A percentile compares a stretch with the other conserved stretches of the same genome.
Conservation (phyloP, 1,140 invertebrate species). For the Sinella curviseta region DNA sequence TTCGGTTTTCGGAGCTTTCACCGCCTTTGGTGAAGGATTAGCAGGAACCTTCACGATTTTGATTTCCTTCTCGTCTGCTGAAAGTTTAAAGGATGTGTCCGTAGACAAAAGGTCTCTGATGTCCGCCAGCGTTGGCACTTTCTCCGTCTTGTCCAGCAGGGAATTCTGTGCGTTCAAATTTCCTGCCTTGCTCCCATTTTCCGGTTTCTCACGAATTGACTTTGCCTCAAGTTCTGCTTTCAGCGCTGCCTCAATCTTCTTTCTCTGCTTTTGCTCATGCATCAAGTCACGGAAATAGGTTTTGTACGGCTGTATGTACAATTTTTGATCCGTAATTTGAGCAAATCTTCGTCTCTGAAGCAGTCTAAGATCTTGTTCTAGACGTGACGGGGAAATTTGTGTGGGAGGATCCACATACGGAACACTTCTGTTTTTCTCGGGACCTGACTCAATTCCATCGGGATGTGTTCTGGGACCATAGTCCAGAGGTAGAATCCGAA, state of each 20-base stretch:
- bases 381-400: background rate
- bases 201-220: background rate
- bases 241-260: background rate
- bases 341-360: background rate
- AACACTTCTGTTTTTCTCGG: background rate
- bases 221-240: background rate
- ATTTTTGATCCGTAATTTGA: background rate
- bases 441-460: background rate
- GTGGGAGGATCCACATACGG: background rate
- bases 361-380: background rate
- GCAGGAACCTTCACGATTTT: too few relatives aligned
- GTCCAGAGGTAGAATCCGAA: background rate
- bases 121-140: background rate
- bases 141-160: background rate
- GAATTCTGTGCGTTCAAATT: background rate
- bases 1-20: too few relatives aligned
- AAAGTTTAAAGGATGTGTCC: too few relatives aligned
- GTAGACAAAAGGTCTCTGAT: background rate
- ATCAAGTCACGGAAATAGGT: constrained; percentile 21
- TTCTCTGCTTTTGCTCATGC: background rate
- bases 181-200: background rate
- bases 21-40: too few relatives aligned
- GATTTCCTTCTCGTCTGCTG: too few relatives aligned
- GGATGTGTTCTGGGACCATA: constrained; percentile 11
- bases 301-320: constrained; percentile 7